Conservation (phyloP, 2,113 vertebrate species). For the Meriones unguiculatus region DNA sequence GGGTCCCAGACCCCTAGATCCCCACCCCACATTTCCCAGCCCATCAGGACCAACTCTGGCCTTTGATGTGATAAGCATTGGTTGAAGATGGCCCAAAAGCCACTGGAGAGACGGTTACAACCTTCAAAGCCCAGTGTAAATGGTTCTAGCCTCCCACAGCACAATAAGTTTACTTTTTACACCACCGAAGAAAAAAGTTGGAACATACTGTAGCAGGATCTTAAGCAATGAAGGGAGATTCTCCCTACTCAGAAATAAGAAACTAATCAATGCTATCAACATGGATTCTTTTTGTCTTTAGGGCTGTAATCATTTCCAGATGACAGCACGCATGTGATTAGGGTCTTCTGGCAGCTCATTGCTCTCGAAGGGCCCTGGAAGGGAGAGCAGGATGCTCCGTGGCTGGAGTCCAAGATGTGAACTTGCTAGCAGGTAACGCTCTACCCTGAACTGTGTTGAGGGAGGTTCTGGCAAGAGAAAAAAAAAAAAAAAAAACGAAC, state of each 20-base stretch:
- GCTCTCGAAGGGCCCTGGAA: constrained; percentile 71
- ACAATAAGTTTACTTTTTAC: constrained; percentile 84
- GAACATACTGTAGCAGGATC: constrained; percentile 83
- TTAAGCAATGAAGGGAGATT: constrained; percentile 79
- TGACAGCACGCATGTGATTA: constrained; percentile 83
- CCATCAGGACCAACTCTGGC: constrained; percentile 68
- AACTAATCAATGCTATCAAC: constrained; percentile 93
- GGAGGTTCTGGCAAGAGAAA: not conserved
- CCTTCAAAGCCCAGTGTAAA: constrained; percentile 85
- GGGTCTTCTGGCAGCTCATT: constrained; percentile 73
- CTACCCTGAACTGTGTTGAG: not conserved
- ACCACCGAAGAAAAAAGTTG: constrained; percentile 76
- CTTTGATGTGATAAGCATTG: constrained; percentile 86
- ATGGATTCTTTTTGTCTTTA: constrained; percentile 91
- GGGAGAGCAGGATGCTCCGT: not conserved
- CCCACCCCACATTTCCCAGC: not conserved
- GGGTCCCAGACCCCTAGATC: not conserved
- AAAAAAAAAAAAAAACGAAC: not conserved
- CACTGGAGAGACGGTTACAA: constrained; percentile 78
- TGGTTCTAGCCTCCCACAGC: constrained; percentile 78
- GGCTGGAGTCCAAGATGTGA: not conserved
- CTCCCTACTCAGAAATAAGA: constrained; percentile 89
- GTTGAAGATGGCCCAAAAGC: constrained; percentile 80
- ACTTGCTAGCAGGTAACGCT: constrained; percentile 44
- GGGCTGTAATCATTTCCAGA: constrained; percentile 92